These are phyloP conservation scores for Drosophila prostipennis DNA, from an alignment of 2,888 invertebrate genomes.

Conservation along the genomic window DNA sequence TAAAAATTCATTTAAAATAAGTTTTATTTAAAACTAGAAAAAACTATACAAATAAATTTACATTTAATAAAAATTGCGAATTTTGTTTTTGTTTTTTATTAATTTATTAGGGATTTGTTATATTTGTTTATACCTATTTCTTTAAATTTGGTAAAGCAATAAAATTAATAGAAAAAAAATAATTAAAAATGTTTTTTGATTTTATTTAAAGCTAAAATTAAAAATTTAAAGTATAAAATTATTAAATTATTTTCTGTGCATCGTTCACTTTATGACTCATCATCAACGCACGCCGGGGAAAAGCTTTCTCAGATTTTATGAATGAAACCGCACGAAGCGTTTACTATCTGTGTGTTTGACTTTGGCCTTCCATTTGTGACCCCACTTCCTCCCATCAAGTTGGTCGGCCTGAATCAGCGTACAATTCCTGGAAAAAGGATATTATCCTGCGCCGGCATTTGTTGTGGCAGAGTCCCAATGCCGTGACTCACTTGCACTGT, in stretches of 20 bases:
- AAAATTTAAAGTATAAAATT: no score
- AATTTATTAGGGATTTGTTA: no score
- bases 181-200: no score
- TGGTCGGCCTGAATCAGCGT: constrained; percentile 67
- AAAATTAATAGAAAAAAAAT: no score
- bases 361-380: constrained; percentile 3
- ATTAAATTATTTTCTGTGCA: constrained; percentile 62
- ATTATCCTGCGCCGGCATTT: constrained; percentile 73
- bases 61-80: no score
- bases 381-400: constrained; percentile 1
- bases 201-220: no score
- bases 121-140: no score
- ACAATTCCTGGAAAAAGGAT: constrained; percentile 79
- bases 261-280: constrained; percentile 22
- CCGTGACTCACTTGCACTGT: constrained; percentile 65
- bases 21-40: no score
- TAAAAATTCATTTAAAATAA: no score
- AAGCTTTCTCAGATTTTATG: constrained; percentile 75
- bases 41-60: no score
- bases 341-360: constrained; percentile 8
- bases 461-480: constrained; percentile 58
- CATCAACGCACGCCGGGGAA: constrained; percentile 22
- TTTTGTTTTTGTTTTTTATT: no score
- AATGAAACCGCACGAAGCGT: constrained; percentile 66
- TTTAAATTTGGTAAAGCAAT: no score